Base-by-base conservation (phyloP, 2,113 vertebrate species). In the Ophthalmolycus amberensis region DNA sequence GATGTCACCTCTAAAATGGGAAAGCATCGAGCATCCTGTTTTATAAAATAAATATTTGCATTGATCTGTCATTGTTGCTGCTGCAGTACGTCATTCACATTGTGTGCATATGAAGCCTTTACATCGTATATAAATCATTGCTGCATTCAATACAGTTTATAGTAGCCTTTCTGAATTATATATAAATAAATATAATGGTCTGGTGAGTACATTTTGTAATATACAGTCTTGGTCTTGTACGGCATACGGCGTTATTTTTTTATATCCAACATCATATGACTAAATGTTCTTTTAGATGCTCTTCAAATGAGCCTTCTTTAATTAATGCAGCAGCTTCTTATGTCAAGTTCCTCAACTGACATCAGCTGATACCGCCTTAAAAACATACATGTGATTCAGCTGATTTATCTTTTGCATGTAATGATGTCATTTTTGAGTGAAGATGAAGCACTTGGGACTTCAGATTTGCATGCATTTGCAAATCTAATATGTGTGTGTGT, bases 391-490 rank as follows among this genome's bases (percentile, higher is more conserved):
- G 75, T 42, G 75, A 71, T 52, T 59, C 52, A 69, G 79, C 65
- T 69, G 34, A 22, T 85, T 71, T 48, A 50, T 78, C 54, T 64
- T 38, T 2, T 38, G 40, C 42, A 37, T 59, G 46, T 84, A 69
- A 87, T 6, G 75, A 56, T 27, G 54, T 58, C 80, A 0, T 67
- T 75, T 40, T 10, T 5, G 15, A 66, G n/a, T 25, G 50, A 32
- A 29, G 66, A 60, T 56, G 37, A 78, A 76, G 37, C 63, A 40
- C 73, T 75, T 50, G 37, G 65, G 68, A 73, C 9, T 74, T 60
- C 40, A 37, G 44, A 75, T 91, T 82, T 88, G 59, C 81, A 86
- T 82, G 20, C 34, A 46, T 88, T 84, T 85, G 73, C 80, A 83
- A 73, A 58, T 78, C 7, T 75, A 75, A 83, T 70, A 5, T 6